phyloP scores from a whole-genome alignment of 2,113 vertebrate species.

The Hipposideros armiger region DNA sequence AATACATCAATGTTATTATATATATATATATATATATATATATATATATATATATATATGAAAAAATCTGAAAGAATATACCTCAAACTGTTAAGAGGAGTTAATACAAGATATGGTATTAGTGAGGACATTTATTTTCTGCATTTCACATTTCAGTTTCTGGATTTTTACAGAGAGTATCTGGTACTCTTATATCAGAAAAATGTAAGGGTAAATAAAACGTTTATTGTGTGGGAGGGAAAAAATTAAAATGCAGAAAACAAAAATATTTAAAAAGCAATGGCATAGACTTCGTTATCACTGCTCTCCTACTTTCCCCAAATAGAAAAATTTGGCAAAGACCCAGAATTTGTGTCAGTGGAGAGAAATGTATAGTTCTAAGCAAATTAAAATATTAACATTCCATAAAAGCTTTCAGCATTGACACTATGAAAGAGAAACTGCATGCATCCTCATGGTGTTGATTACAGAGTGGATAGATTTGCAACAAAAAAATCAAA shows the following conservation, averaged over 20 bases:
- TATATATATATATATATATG: too few species aligned
- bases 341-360: conserved; percentile 40
- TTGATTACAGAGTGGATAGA: conserved; percentile 5
- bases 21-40: too few species aligned
- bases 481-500: conserved; percentile 51
- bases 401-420: conserved; percentile 53
- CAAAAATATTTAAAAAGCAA: conserved; percentile 31
- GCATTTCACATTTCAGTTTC: neutral
- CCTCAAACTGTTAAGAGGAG: neutral
- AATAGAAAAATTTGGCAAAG: conserved; percentile 49
- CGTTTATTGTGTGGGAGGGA: neutral
- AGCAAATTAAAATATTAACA: conserved; percentile 70
- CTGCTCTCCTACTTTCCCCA: conserved; percentile 9
- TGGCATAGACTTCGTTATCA: neutral
- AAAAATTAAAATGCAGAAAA: conserved; percentile 42
- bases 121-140: neutral
- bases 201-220: conserved; percentile 27
- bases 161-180: neutral
- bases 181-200: conserved; percentile 46
- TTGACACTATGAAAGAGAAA: conserved; percentile 7
- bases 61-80: conserved; percentile 33
- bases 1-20: neutral
- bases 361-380: conserved; percentile 48
- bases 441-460: neutral
- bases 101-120: neutral